Evolutionary conservation across 2,113 vertebrate genomes (phyloP).

Genomic region (Paedocypris sp.): DNA sequence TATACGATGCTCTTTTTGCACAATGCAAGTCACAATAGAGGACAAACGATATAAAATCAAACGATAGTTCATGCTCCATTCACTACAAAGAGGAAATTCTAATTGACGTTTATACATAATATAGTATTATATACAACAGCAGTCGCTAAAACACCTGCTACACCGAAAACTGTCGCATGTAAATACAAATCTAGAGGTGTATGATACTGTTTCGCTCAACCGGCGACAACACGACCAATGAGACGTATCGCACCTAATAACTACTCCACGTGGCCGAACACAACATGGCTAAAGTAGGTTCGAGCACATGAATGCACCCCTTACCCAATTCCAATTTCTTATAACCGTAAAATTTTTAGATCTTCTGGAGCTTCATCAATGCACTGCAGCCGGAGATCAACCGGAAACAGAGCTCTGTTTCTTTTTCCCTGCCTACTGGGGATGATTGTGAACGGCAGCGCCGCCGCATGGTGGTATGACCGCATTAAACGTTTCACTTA

Average conservation of each 20-base stretch:
- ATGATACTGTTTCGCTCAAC: too few species aligned
- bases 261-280: background rate
- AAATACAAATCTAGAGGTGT: too few species aligned
- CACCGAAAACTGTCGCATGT: too few species aligned
- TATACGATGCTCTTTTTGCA: too few species aligned
- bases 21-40: too few species aligned
- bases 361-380: conserved; percentile 36
- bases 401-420: conserved; percentile 47
- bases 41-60: too few species aligned
- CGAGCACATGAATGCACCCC: background rate
- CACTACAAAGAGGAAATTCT: too few species aligned
- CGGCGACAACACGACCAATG: too few species aligned
- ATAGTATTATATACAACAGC: too few species aligned
- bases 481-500: background rate
- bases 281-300: background rate
- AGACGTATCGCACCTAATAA: background rate
- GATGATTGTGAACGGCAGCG: background rate
- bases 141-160: too few species aligned
- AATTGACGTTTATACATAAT: too few species aligned
- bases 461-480: conserved; percentile 31
- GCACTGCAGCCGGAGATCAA: conserved; percentile 3
- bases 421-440: background rate
- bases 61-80: too few species aligned
- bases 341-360: conserved; percentile 15
- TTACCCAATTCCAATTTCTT: conserved; percentile 38